A percentile compares a stretch with the other conserved stretches of the same genome.
These are phyloP conservation scores for Glaucopsyche alexis DNA, from an alignment of 2,888 invertebrate species.

Conservation along the genomic window DNA sequence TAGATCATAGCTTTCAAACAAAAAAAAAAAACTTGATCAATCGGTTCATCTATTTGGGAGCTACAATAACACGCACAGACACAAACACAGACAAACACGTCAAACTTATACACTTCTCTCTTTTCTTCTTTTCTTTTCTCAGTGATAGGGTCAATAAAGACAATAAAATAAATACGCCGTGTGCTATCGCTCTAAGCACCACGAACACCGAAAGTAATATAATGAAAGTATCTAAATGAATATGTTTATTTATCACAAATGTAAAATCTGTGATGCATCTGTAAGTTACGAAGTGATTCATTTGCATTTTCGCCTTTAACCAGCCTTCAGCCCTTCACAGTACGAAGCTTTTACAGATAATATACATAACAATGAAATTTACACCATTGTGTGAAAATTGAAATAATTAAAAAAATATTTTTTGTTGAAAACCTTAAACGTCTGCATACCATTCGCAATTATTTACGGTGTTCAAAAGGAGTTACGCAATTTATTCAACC, in stretches of 20 bases:
- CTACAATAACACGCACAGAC: too few species aligned
- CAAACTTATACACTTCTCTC: too few species aligned
- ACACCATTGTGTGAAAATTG: background rate
- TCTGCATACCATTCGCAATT: conserved; percentile 29
- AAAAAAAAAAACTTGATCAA: too few species aligned
- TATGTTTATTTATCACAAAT: background rate
- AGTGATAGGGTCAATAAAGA: too few species aligned
- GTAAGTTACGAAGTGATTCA: background rate
- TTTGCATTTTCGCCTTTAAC: conserved; percentile 7
- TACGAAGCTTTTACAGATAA: background rate
- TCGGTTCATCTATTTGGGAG: too few species aligned
- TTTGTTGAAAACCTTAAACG: conserved; percentile 15
- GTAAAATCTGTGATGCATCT: background rate
- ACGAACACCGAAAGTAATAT: too few species aligned
- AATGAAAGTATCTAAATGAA: too few species aligned
- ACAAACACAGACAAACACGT: too few species aligned
- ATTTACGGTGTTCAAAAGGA: conserved; percentile 37
- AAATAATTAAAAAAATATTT: conserved; percentile 4
- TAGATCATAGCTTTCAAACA: too few species aligned
- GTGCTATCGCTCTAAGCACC: too few species aligned
- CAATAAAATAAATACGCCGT: too few species aligned
- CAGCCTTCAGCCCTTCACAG: conserved; percentile 24
- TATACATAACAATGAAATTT: conserved; percentile 25
- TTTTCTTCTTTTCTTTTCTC: too few species aligned
- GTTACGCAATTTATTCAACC: conserved; percentile 36